Conservation (phyloP, 92 coral and sea anemone species). For the Heteractis magnifica region DNA sequence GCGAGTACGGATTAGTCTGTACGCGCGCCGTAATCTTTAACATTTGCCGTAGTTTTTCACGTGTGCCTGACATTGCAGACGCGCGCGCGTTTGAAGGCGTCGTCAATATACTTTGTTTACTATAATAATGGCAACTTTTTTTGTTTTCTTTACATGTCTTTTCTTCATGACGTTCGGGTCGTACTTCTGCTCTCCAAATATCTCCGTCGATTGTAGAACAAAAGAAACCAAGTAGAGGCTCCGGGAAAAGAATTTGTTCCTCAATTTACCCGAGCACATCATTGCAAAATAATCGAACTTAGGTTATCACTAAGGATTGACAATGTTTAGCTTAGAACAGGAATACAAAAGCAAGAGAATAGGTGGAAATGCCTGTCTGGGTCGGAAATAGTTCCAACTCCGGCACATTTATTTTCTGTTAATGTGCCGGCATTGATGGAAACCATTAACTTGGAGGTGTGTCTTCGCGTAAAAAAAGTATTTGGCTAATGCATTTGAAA, state of each 20-base stretch:
- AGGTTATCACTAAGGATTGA: too few species aligned
- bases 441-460: too few species aligned
- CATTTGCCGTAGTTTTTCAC: neutral
- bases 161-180: neutral
- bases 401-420: neutral
- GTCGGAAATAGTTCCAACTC: neutral
- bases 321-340: neutral
- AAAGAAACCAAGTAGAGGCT: neutral
- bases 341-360: neutral
- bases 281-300: neutral
- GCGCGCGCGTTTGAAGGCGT: neutral
- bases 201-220: neutral
- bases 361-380: conserved; percentile 5
- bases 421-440: neutral
- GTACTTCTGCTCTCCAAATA: neutral
- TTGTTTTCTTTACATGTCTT: neutral
- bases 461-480: too few species aligned
- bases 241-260: neutral
- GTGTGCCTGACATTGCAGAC: neutral
- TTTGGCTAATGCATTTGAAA: too few species aligned
- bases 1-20: neutral
- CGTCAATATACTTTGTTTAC: neutral
- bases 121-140: neutral
- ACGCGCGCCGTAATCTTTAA: neutral
- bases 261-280: neutral